Percentiles rank a stretch among this genome's conserved stretches.
These are phyloP conservation scores for Aldabrachelys gigantea DNA, from an alignment of 2,113 vertebrate genomes.

Conservation along the genomic window DNA sequence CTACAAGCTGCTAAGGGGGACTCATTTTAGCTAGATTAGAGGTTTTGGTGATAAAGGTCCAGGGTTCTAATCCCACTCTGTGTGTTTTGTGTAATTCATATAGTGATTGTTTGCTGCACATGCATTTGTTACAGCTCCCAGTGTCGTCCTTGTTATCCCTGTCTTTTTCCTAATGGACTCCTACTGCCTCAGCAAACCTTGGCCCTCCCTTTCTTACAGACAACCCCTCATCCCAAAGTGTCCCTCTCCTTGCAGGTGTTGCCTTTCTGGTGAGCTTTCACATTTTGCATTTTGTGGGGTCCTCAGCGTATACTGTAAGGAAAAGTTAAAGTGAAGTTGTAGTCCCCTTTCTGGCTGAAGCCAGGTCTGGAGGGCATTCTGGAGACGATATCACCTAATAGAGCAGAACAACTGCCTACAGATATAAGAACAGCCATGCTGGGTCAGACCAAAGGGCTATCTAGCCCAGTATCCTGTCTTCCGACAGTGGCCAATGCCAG, in stretches of 20 bases:
- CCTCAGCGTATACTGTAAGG: too few relatives aligned
- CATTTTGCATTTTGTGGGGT: neutral
- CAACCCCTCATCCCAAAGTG: neutral
- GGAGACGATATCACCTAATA: too few relatives aligned
- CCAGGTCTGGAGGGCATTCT: too few relatives aligned
- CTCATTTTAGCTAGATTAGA: neutral
- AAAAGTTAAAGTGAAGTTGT: too few relatives aligned
- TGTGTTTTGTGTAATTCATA: neutral
- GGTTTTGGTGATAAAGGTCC: neutral
- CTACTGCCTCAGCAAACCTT: neutral
- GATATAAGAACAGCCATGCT: too few relatives aligned
- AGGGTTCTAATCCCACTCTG: neutral
- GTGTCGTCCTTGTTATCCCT: neutral
- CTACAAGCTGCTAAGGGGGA: neutral
- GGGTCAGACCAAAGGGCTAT: too few relatives aligned
- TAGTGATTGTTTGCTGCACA: neutral
- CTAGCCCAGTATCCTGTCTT: too few relatives aligned
- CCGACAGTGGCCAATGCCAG: too few relatives aligned
- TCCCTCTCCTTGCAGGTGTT: neutral
- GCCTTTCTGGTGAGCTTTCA: neutral
- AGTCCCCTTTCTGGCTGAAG: too few relatives aligned
- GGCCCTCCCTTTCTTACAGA: neutral
- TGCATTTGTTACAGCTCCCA: neutral
- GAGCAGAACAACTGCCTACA: too few relatives aligned
- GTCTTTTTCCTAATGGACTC: neutral